Evolutionary conservation across 2,888 invertebrate species (phyloP).

Genomic region (Terebella lapidaria): DNA sequence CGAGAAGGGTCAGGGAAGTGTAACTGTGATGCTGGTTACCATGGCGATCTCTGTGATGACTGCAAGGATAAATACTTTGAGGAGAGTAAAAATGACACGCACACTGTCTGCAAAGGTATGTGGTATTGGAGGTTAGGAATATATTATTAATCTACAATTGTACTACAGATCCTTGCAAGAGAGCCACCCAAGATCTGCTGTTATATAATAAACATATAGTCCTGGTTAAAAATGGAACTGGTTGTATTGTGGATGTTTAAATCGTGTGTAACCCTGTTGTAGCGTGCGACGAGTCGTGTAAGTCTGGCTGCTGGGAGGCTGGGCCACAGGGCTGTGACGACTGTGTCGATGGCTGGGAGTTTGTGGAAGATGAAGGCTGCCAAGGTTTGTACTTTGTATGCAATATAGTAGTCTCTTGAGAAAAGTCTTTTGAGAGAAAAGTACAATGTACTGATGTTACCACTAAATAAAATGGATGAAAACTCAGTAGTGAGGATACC

Average conservation of each 20-base stretch:
- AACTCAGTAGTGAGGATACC: too few species aligned
- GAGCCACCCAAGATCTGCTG: too few species aligned
- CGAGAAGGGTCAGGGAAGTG: slow-evolving; percentile 90
- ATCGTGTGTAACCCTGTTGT: slow-evolving; percentile 1
- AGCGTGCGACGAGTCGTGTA: slow-evolving; percentile 75
- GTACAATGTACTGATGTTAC: too few species aligned
- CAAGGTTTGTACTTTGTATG: too few species aligned
- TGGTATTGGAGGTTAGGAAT: background rate
- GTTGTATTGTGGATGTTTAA: background rate
- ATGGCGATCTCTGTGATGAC: slow-evolving; percentile 70
- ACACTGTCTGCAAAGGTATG: slow-evolving; percentile 4
- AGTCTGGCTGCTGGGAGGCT: slow-evolving; percentile 69
- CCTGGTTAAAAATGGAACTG: too few species aligned
- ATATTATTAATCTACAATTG: background rate
- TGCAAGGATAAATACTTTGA: slow-evolving; percentile 57
- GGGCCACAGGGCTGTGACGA: slow-evolving; percentile 62
- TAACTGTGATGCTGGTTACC: slow-evolving; percentile 76
- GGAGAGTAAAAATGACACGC: slow-evolving; percentile 1
- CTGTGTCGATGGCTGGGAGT: slow-evolving; percentile 69
- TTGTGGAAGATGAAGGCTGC: slow-evolving; percentile 70
- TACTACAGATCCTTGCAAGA: too few species aligned
- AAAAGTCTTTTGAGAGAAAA: too few species aligned
- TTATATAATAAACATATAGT: too few species aligned
- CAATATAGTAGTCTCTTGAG: too few species aligned
- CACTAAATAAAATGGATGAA: too few species aligned